Evolutionary conservation across 2,888 invertebrate genomes (phyloP), one percentile per base, ranked within the genome.

Genomic region (Oxyteleia sp.): DNA sequence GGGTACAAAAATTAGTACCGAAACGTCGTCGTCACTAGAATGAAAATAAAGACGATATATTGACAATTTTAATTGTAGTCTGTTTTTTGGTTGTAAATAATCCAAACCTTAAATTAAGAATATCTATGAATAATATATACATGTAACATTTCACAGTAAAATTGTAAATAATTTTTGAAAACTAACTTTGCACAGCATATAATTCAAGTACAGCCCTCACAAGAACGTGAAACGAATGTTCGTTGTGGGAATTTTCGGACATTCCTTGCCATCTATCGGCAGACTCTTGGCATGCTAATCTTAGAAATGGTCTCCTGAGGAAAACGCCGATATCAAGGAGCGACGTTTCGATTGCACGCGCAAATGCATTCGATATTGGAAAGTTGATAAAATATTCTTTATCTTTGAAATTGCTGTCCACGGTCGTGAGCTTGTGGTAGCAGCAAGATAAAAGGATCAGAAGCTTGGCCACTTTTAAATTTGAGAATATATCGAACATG

Each of bases 371-470:
- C 86, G 97, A 96, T 1, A 96, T 85, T 0, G 97, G 97, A 91
- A 97, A 97, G 92, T 96, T 95, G 23, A 93, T 91, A 87, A 96
- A 96, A 75, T 88, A 89, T 84, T 91, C 89, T 38, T 87, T 85
- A 0, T 72, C 74, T 4, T 47, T 26, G 1, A 75, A 29, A 55
- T 87, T 66, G 8, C 8, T 81, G 64, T 85, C 72, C 55, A 64
- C 13, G 20, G 93, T 74, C 63, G 93, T 89, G 91, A 97, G 94
- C 92, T 96, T 96, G 91, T 97, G 97, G 88, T 97, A 97, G 90
- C 97, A 97, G 89, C 97, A 97, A 2, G 97, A 96, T 94, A 97
- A 95, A 11, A 97, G 94, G 49, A 96, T 94, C 18, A 97, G 90
- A 13, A 95, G 93, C 80, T 94, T 94, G 0, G 95, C 95, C 35